Base-by-base conservation (phyloP, 1,140 invertebrate genomes). In the Drosophila pandora region DNA sequence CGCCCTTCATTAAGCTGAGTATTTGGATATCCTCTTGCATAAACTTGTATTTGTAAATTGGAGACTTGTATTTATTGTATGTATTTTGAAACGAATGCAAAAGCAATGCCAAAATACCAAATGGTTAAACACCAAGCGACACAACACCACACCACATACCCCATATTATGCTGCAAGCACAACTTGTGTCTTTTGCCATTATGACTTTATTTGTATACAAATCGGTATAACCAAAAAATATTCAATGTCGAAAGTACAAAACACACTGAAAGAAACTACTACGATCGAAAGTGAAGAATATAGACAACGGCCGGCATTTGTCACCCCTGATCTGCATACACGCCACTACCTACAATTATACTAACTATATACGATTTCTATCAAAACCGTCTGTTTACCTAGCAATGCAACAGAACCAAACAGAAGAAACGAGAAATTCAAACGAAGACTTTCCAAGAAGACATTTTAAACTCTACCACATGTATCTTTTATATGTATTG, bases 201-300 rank as follows among this genome's bases (percentile, higher is more conserved):
- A 74, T 67, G 68, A 61, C 63, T 69, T 79, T 72, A 54, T 70
- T 72, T 67, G 57, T 65, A 80, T 68, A 69, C 56, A 80, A 84
- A 83, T 82, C 63, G 82, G 79, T 84, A 81, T 74, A 80, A 84
- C 82, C 82, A 87, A 87, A 88, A 81, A 76, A 76, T 70, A 77
- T 87, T 80, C 78, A 74, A 76, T 59, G 82, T 87, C 83, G 48
- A 83, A 74, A 82, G 79, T 82, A 82, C 79, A 81, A 81, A 79
- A 67, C 57, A 54, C 61, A 67, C 37, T 78, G 62, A 74, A 13
- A 47, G 37, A 59, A 81, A 81, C 57, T 53, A 64, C 41, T 53
- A 64, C 41, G 21, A 43, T 13, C n/a, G 6, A 8, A 56, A 34
- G 21, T 30, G 23, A 30, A 49, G 30, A 23, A n/a, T 22, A 56